phyloP scores from a whole-genome alignment of 2,888 invertebrate genomes.

The Quadriops clusia region DNA sequence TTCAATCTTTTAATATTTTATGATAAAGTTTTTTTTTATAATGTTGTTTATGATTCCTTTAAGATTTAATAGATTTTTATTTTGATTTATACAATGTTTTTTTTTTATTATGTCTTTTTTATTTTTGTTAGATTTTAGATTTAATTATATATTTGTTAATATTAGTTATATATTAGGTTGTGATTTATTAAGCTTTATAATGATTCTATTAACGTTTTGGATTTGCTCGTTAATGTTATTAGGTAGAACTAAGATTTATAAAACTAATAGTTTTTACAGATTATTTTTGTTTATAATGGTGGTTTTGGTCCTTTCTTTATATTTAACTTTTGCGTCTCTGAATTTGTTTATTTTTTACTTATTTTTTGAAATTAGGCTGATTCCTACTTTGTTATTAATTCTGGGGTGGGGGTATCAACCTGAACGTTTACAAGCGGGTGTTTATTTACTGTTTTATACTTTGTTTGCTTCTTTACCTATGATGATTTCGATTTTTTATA shows the following conservation, averaged over 20 bases:
- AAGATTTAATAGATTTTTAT: slow-evolving; percentile 41
- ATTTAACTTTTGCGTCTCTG: slow-evolving; percentile 43
- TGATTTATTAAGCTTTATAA: slow-evolving; percentile 42
- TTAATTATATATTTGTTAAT: slow-evolving; percentile 32
- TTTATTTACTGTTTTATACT: slow-evolving; percentile 60
- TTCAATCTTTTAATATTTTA: slow-evolving; percentile 45
- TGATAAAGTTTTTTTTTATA: slow-evolving; percentile 45
- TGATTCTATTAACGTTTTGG: slow-evolving; percentile 45
- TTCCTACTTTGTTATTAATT: slow-evolving; percentile 56
- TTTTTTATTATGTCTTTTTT: slow-evolving; percentile 41
- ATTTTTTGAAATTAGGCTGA: slow-evolving; percentile 55
- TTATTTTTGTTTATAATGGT: slow-evolving; percentile 44
- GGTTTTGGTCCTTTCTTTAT: slow-evolving; percentile 43
- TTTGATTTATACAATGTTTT: slow-evolving; percentile 43
- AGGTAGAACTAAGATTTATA: slow-evolving; percentile 40
- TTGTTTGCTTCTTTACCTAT: slow-evolving; percentile 53
- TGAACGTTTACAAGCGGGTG: slow-evolving; percentile 51
- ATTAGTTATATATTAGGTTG: slow-evolving; percentile 38
- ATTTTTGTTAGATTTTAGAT: slow-evolving; percentile 36
- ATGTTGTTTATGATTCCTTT: slow-evolving; percentile 41
- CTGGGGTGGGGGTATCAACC: slow-evolving; percentile 54
- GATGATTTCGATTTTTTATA: slow-evolving; percentile 44
- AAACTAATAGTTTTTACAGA: slow-evolving; percentile 36
- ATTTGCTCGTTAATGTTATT: slow-evolving; percentile 31
- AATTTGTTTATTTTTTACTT: slow-evolving; percentile 56